Percentiles rank a stretch among this genome's conserved stretches.
Conservation (phyloP, 1,140 invertebrate genomes). For the Thalassaphorura encarpata region DNA sequence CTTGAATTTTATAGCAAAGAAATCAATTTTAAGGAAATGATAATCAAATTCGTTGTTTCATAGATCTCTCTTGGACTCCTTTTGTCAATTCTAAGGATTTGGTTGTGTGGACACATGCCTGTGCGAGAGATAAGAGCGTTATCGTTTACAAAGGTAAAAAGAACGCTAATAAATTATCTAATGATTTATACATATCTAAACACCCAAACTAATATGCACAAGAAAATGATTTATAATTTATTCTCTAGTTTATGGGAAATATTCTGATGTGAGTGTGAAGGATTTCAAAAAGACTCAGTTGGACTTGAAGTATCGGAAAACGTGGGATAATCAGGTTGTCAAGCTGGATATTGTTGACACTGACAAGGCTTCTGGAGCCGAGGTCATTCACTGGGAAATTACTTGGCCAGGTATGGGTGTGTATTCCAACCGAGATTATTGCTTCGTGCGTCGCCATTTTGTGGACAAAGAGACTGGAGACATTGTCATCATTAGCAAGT, state of each 20-base stretch:
- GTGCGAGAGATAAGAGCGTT: conserved; percentile 47
- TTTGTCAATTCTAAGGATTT: conserved; percentile 68
- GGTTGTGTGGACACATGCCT: conserved; percentile 65
- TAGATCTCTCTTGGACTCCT: conserved; percentile 55
- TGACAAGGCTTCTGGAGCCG: conserved; percentile 48
- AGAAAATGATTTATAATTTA: too few relatives aligned
- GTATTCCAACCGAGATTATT: conserved; percentile 79
- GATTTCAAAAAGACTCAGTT: conserved; percentile 73
- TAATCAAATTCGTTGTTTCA: neutral
- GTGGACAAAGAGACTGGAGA: conserved; percentile 45
- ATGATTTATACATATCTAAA: neutral
- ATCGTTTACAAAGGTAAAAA: conserved; percentile 64
- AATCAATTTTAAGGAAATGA: conserved; percentile 13
- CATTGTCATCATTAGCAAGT: conserved; percentile 50
- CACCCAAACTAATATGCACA: too few relatives aligned
- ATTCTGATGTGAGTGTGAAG: conserved; percentile 60
- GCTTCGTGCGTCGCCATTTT: conserved; percentile 62
- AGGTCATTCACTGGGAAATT: conserved; percentile 79
- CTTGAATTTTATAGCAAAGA: neutral
- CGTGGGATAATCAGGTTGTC: conserved; percentile 68
- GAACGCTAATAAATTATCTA: too few relatives aligned
- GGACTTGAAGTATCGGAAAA: conserved; percentile 61
- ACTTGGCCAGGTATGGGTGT: conserved; percentile 47
- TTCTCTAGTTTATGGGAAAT: conserved; percentile 61
- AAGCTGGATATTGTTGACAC: conserved; percentile 55